A percentile compares a stretch with the other conserved stretches of the same genome.
These are phyloP conservation scores for Polydesmus complanatus DNA, from an alignment of 2,888 invertebrate genomes.

Conservation along the genomic window DNA sequence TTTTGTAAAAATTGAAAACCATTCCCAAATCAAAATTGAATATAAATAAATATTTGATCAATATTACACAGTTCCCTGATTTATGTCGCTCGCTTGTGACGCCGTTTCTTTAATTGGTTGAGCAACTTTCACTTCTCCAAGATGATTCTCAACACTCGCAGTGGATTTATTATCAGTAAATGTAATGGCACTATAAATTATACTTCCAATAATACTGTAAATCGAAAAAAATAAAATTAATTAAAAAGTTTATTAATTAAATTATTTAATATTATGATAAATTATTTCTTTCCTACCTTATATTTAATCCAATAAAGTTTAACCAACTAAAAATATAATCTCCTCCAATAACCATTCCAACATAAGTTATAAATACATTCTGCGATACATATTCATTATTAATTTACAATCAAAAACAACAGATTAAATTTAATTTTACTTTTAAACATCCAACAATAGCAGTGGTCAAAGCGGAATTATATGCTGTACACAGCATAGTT, in stretches of 20 bases:
- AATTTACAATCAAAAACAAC: not conserved
- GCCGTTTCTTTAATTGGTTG: not conserved
- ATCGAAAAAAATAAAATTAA: not conserved
- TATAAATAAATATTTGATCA: not conserved
- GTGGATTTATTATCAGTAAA: conserved; percentile 12
- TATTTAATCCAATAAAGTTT: conserved; percentile 91
- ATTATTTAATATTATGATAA: not conserved
- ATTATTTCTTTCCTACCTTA: conserved; percentile 44
- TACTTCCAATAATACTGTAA: conserved; percentile 53
- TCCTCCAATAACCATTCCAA: conserved; percentile 95
- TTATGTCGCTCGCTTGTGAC: not conserved
- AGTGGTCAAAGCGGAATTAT: conserved; percentile 96
- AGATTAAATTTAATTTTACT: conserved; percentile 26
- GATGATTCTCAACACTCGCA: not conserved
- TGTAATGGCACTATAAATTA: conserved; percentile 49
- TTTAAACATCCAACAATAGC: conserved; percentile 97
- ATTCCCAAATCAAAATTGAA: too few relatives aligned
- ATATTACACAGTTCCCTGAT: too few relatives aligned
- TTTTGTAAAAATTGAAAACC: too few relatives aligned
- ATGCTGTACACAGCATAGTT: conserved; percentile 84
- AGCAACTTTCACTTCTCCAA: not conserved
- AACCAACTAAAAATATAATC: conserved; percentile 90
- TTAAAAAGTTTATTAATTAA: not conserved
- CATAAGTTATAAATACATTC: conserved; percentile 92
- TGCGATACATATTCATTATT: conserved; percentile 24